Evolutionary conservation across 2,888 invertebrate species (phyloP), one percentile per base, ranked within the genome.

Genomic region (Amiota minor): DNA sequence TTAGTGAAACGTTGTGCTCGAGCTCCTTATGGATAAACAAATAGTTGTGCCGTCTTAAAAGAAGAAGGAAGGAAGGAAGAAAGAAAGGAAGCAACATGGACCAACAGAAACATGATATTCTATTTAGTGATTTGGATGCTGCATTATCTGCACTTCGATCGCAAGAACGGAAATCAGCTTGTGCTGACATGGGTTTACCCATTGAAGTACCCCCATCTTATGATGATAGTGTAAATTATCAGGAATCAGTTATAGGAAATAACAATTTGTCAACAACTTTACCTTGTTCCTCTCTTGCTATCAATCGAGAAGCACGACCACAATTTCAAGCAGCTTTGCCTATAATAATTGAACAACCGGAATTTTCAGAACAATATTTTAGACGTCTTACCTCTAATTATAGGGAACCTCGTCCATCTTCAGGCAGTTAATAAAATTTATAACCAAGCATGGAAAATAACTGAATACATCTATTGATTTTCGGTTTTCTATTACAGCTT

Each of bases 51-150:
- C 6, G 35, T 35, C 6, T 35, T 35, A 35, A 6, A 8, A 35
- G 0, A 6, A 35, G 35, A 35, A 35, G 23, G 23, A 23, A 23
- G 23, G 3, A 35, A 35, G 35, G 35, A 72, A 80, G 64, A 81
- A 87, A 67, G 46, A 50, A 23, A n/a, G 70, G 23, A 50, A 8
- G 9, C 6, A 18, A 50, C 50, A 50, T 67, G 23, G 46, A 11
- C 1, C 11, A 23, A 14, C 77, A 79, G 75, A 79, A 79, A 78
- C 74, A 76, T 79, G 77, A 77, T 79, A 79, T 79, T 76, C 79
- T 77, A 76, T 79, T 79, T 75, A 79, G 76, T 78, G 61, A 61
- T 3, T 20, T 23, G 4, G 23, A 61, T 61, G 12, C 12, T 14
- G 23, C 11, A 9, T 16, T 55, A n/a, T 55, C 1, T 16, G 9